Base-by-base conservation (phyloP, 2,797 vertebrate species). In the Craterocephalus amniculus region DNA sequence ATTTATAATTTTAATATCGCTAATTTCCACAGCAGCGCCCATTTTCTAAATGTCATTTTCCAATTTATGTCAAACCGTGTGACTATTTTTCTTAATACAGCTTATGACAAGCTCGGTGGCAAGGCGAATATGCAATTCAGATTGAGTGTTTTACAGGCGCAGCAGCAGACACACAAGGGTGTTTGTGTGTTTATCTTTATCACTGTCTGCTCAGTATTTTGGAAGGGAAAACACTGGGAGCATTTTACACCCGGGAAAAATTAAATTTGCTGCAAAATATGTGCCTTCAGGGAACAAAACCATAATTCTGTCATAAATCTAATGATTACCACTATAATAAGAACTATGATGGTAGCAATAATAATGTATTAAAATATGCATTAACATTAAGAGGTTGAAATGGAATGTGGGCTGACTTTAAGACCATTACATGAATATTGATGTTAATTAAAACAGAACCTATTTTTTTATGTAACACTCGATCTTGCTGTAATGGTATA, bases 1-100 rank as follows among this genome's bases (percentile, higher is more conserved):
- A 96, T 96, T 96, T 95, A 96, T 96, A 95, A 96, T 96, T 96
- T 95, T 97, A 96, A 97, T 96, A 96, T 95, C 94, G 94, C 92
- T 96, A 96, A 96, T 96, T 96, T 96, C 93, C 94, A 95, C 92
- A 88, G 92, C 92, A 88, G 92, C 82, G 78, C 87, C 93, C 92
- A 91, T 95, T 94, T 95, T 95, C 95, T 91, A 94, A 96, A 95
- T 94, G 94, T 95, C 95, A 95, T 95, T 96, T 96, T 95, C 95
- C 95, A 96, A 96, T 96, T 96, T 96, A 94, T 94, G 96, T 96
- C 95, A 95, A 95, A 95, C 91, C 72, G 89, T 84, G 93, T 93
- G 92, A 94, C 94, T 91, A 95, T 96, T 96, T 95, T 94, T 96
- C 95, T 96, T 96, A 95, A 96, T 96, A 93, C 89, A 92, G 94